Conservation (phyloP, 2,888 invertebrate genomes). For the Cephalotes varians region DNA sequence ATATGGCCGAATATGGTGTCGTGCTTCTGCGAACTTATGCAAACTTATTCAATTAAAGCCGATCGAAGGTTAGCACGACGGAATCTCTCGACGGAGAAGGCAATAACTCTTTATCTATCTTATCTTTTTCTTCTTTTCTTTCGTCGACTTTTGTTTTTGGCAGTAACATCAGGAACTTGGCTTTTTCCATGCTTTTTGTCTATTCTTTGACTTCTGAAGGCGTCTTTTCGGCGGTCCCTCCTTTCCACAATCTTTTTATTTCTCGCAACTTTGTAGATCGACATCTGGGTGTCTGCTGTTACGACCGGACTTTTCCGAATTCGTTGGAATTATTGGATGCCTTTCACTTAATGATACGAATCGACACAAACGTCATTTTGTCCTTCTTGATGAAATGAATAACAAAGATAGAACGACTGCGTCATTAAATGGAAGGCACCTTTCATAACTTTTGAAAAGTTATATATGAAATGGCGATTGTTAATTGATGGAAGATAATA, state of each 20-base stretch:
- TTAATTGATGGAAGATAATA: not conserved
- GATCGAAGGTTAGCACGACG: slow-evolving; percentile 47
- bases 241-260: not conserved
- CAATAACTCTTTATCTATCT: slow-evolving; percentile 33
- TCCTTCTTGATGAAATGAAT: no score
- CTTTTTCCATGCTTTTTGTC: not conserved
- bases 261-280: slow-evolving; percentile 34
- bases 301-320: slow-evolving; percentile 13
- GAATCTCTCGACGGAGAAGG: slow-evolving; percentile 42
- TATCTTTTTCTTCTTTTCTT: slow-evolving; percentile 3
- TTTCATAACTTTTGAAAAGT: slow-evolving; percentile 28
- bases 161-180: slow-evolving; percentile 31
- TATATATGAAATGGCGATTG: not conserved
- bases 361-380: no score
- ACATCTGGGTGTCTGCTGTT: slow-evolving; percentile 16
- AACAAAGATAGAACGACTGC: no score
- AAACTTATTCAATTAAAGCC: slow-evolving; percentile 73
- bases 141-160: slow-evolving; percentile 39
- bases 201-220: slow-evolving; percentile 10
- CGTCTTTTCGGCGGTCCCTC: slow-evolving; percentile 29
- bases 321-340: no score
- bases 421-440: no score
- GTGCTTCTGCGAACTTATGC: not conserved
- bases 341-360: no score
- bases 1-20: not conserved